phyloP scores from a whole-genome alignment of 2,113 vertebrate species.

The Cathartes aura region DNA sequence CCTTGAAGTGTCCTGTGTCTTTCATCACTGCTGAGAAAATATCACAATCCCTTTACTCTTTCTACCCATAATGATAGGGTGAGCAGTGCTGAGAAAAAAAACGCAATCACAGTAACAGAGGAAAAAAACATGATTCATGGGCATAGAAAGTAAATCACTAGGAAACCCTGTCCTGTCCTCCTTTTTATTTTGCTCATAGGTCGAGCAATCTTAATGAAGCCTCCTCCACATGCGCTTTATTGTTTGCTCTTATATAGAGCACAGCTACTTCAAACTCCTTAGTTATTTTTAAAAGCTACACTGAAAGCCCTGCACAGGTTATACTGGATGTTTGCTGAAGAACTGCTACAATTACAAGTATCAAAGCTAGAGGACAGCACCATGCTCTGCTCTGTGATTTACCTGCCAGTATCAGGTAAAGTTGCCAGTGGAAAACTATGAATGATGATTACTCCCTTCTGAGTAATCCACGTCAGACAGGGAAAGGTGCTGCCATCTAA shows the following conservation, averaged over 20 bases:
- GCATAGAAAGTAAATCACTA: conserved; percentile 31
- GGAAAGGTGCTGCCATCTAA: background rate
- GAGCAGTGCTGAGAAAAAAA: conserved; percentile 27
- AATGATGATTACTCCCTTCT: background rate
- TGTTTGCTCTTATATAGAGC: background rate
- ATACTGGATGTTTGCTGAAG: background rate
- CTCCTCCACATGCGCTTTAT: background rate
- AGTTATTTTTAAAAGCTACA: background rate
- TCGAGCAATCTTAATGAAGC: conserved; percentile 49
- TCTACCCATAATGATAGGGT: conserved; percentile 42
- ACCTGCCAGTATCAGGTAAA: background rate
- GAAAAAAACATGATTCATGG: conserved; percentile 24
- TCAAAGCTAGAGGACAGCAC: background rate
- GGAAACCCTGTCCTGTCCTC: conserved; percentile 25
- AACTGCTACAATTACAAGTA: background rate
- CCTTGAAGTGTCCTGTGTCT: conserved; percentile 33
- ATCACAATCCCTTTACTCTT: conserved; percentile 32
- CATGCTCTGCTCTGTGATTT: background rate
- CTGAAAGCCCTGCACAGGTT: background rate
- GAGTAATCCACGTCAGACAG: background rate
- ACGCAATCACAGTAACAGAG: conserved; percentile 30
- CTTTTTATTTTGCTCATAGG: conserved; percentile 22
- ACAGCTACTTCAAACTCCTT: background rate
- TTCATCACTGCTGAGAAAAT: conserved; percentile 40
- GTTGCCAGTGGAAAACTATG: background rate